Conservation (phyloP, 1,140 invertebrate species). For the Drosophila mayri region DNA sequence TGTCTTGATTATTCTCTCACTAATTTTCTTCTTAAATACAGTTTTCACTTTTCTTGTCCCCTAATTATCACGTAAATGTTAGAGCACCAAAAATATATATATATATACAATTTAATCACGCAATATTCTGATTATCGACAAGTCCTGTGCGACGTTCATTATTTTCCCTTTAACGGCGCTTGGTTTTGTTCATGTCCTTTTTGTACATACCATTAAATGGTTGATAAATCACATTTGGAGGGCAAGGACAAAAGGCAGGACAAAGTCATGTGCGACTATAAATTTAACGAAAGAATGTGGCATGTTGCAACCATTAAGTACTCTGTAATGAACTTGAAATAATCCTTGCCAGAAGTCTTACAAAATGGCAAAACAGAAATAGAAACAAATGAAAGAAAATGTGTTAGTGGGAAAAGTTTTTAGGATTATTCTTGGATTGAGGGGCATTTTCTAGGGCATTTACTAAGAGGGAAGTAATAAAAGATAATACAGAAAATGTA, state of each 20-base stretch:
- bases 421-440: background rate
- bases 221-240: conserved; percentile 35
- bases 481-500: background rate
- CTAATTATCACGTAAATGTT: conserved; percentile 19
- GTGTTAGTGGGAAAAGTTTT: background rate
- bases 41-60: background rate
- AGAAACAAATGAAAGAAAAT: background rate
- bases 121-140: conserved; percentile 28
- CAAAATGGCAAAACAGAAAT: background rate
- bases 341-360: background rate
- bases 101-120: background rate
- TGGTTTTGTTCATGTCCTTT: conserved; percentile 6
- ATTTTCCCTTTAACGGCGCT: conserved; percentile 19
- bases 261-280: conserved; percentile 42
- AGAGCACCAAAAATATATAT: background rate
- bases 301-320: conserved; percentile 20
- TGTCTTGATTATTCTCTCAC: too few relatives aligned
- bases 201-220: conserved; percentile 41
- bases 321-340: conserved; percentile 26
- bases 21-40: too few relatives aligned
- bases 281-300: conserved; percentile 26
- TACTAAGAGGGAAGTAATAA: background rate
- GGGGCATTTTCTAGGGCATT: too few relatives aligned
- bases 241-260: conserved; percentile 33
- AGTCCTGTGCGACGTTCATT: conserved; percentile 7